Evolutionary conservation across 2,888 invertebrate species (phyloP).

Genomic region (Physocephala rufipes): DNA sequence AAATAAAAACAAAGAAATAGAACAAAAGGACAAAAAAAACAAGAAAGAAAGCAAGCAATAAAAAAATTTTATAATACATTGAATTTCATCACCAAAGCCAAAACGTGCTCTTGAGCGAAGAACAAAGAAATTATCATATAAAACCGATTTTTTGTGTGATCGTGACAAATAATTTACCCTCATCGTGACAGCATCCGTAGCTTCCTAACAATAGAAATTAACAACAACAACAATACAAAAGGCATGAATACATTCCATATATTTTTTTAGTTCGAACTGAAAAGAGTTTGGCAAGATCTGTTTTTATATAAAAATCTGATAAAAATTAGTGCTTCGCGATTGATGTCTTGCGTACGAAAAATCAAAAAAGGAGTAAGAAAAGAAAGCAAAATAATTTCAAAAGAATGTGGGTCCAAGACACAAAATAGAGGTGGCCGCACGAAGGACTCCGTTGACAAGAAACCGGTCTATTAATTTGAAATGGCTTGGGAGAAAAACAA

Average conservation of each 20-base stretch:
- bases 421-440: not conserved
- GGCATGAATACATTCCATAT: not conserved
- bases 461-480: conserved; percentile 28
- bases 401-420: conserved; percentile 11
- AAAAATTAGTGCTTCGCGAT: conserved; percentile 26
- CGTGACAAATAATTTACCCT: not conserved
- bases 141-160: too few relatives aligned
- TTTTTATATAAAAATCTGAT: not conserved
- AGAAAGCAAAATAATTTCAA: not conserved
- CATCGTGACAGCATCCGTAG: not conserved
- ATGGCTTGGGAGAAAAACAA: conserved; percentile 10
- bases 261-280: not conserved
- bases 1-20: not conserved
- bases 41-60: not conserved
- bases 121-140: too few relatives aligned
- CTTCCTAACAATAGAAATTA: not conserved
- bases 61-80: not conserved
- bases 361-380: conserved; percentile 20
- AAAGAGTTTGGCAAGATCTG: not conserved
- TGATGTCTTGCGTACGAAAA: conserved; percentile 33
- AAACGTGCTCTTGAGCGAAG: not conserved
- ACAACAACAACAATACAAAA: not conserved
- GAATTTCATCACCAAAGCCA: conserved; percentile 3
- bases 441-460: not conserved
- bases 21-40: not conserved